A percentile compares a stretch with the other conserved stretches of the same genome.
phyloP scores from a whole-genome alignment of 2,888 invertebrate species.

The Gymnoscelis rufifasciata region DNA sequence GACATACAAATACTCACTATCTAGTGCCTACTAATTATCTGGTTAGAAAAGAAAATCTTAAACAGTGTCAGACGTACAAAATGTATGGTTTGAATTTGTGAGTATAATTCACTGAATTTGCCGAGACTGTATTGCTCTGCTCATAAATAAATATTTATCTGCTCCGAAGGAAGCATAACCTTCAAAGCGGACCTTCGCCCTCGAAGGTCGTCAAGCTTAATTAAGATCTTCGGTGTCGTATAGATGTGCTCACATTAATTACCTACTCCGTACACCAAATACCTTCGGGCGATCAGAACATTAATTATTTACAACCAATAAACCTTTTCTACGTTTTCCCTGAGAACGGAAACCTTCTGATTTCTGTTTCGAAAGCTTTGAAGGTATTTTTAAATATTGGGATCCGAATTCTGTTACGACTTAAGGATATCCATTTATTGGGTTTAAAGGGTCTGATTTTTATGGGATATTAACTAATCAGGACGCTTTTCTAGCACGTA shows the following conservation, averaged over 20 bases:
- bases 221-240: background rate
- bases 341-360: background rate
- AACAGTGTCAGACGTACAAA: too few relatives aligned
- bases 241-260: constrained; percentile 5
- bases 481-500: too few relatives aligned
- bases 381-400: background rate
- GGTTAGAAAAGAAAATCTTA: too few relatives aligned
- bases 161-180: background rate
- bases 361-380: background rate
- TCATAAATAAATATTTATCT: too few relatives aligned
- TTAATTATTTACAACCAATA: constrained; percentile 25
- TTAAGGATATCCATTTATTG: background rate
- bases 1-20: too few relatives aligned
- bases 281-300: constrained; percentile 19
- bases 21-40: too few relatives aligned
- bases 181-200: background rate
- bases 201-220: background rate
- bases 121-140: too few relatives aligned
- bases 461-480: too few relatives aligned
- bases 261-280: constrained; percentile 14
- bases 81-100: too few relatives aligned
- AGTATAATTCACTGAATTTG: too few relatives aligned
- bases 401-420: background rate
- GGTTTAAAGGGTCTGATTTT: background rate
- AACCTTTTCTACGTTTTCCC: constrained; percentile 12